These are phyloP conservation scores for Acleris sparsana DNA, from an alignment of 2,888 invertebrate species.

Conservation along the genomic window DNA sequence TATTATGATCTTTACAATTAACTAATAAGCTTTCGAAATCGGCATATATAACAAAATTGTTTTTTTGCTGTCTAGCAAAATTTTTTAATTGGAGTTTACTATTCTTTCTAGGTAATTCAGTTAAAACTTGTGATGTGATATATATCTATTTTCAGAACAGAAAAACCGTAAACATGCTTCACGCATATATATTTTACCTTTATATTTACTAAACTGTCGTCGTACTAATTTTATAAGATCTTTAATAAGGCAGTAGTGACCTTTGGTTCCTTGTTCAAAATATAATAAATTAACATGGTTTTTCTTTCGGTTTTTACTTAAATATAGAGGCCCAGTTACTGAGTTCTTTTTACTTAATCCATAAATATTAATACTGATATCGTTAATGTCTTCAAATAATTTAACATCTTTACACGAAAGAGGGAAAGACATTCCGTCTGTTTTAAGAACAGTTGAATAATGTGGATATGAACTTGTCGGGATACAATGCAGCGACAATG, in stretches of 20 bases:
- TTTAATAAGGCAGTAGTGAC: constrained; percentile 8
- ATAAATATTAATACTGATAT: constrained; percentile 17
- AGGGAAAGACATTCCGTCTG: too few relatives aligned
- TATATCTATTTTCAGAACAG: neutral
- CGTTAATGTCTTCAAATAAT: constrained; percentile 10
- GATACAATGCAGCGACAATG: neutral
- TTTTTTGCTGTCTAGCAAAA: too few relatives aligned
- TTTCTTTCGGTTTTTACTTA: neutral
- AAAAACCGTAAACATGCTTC: too few relatives aligned
- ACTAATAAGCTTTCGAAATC: constrained; percentile 13
- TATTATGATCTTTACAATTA: neutral
- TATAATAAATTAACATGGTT: neutral
- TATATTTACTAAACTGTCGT: neutral
- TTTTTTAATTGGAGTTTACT: too few relatives aligned
- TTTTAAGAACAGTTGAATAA: constrained; percentile 5
- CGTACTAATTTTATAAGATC: constrained; percentile 5
- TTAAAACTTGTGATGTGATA: constrained; percentile 9
- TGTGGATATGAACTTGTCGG: constrained; percentile 6
- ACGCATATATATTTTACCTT: too few relatives aligned
- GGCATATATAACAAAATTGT: too few relatives aligned
- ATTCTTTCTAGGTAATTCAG: constrained; percentile 1
- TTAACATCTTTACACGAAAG: constrained; percentile 2
- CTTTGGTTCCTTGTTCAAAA: neutral
- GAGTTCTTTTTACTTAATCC: constrained; percentile 1
- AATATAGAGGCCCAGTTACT: constrained; percentile 6